These are phyloP conservation scores for Catharus bicknelli DNA, from an alignment of 2,113 vertebrate genomes.

Conservation along the genomic window DNA sequence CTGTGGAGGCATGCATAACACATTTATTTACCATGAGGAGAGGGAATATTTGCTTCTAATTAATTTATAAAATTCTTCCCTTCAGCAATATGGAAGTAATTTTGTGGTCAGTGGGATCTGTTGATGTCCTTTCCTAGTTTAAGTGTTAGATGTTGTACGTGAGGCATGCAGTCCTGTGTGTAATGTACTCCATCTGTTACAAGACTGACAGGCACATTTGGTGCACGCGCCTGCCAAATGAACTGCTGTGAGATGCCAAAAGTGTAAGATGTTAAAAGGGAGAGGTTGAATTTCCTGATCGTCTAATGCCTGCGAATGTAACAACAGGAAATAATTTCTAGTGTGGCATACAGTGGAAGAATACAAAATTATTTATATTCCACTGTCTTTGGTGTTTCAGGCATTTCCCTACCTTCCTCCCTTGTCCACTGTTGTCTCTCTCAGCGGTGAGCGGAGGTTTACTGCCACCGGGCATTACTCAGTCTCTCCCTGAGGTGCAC, in stretches of 20 bases:
- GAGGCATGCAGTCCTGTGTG: slow-evolving; percentile 44
- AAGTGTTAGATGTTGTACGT: slow-evolving; percentile 44
- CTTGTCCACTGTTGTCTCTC: background rate
- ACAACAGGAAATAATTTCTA: slow-evolving; percentile 19
- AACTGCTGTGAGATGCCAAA: slow-evolving; percentile 56
- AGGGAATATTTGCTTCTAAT: background rate
- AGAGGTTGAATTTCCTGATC: slow-evolving; percentile 48
- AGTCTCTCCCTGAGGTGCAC: slow-evolving; percentile 15
- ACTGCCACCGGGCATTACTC: background rate
- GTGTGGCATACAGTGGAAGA: background rate
- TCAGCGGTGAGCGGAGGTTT: slow-evolving; percentile 20
- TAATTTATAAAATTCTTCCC: background rate
- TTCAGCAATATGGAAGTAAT: background rate
- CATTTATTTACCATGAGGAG: background rate
- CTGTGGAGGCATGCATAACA: background rate
- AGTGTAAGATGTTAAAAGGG: slow-evolving; percentile 39
- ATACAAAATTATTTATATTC: background rate
- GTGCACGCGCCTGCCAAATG: slow-evolving; percentile 46
- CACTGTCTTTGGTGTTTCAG: background rate
- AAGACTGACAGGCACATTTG: slow-evolving; percentile 63
- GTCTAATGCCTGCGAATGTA: slow-evolving; percentile 2
- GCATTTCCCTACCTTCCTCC: background rate
- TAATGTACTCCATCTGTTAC: slow-evolving; percentile 62
- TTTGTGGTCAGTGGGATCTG: slow-evolving; percentile 7
- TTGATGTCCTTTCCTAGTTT: slow-evolving; percentile 18